Evolutionary conservation across 2,797 vertebrate genomes (phyloP).

Genomic region (Toxotes lorentzi): DNA sequence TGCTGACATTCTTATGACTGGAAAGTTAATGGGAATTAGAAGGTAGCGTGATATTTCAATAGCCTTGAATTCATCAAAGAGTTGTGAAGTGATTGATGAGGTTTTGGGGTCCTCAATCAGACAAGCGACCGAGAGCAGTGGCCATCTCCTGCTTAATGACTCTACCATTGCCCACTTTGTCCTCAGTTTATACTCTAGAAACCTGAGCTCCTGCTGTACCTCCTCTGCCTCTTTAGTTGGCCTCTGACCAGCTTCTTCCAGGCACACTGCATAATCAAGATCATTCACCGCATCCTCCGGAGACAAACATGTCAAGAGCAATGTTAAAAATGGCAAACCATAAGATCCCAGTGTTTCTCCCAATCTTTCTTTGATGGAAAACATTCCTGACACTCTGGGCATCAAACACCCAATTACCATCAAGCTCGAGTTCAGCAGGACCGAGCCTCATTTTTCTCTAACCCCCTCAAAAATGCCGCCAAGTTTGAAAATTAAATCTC

Average conservation of each 20-base stretch:
- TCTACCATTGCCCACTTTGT: slow-evolving; percentile 34
- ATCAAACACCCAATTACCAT: slow-evolving; percentile 32
- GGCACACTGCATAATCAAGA: slow-evolving; percentile 12
- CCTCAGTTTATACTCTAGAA: slow-evolving; percentile 40
- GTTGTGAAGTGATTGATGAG: slow-evolving; percentile 52
- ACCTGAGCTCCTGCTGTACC: slow-evolving; percentile 27
- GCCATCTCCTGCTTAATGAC: slow-evolving; percentile 39
- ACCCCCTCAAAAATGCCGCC: not conserved
- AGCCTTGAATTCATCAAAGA: slow-evolving; percentile 38
- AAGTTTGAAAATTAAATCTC: slow-evolving; percentile 17
- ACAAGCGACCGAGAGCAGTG: not conserved
- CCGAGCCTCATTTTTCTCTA: slow-evolving; percentile 12
- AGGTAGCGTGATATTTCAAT: slow-evolving; percentile 37
- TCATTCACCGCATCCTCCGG: slow-evolving; percentile 18
- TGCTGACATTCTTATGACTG: not conserved
- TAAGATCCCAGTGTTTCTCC: slow-evolving; percentile 1
- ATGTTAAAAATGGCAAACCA: slow-evolving; percentile 8
- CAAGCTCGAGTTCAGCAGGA: slow-evolving; percentile 4
- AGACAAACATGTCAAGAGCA: slow-evolving; percentile 33
- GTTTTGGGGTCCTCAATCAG: slow-evolving; percentile 34
- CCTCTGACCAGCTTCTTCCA: slow-evolving; percentile 30
- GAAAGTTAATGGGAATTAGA: slow-evolving; percentile 28
- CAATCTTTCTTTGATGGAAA: slow-evolving; percentile 25
- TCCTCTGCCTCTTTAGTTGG: slow-evolving; percentile 35
- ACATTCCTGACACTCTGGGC: slow-evolving; percentile 13